These are phyloP conservation scores for Tetragonisca angustula DNA, from an alignment of 2,888 invertebrate species.

Conservation along the genomic window DNA sequence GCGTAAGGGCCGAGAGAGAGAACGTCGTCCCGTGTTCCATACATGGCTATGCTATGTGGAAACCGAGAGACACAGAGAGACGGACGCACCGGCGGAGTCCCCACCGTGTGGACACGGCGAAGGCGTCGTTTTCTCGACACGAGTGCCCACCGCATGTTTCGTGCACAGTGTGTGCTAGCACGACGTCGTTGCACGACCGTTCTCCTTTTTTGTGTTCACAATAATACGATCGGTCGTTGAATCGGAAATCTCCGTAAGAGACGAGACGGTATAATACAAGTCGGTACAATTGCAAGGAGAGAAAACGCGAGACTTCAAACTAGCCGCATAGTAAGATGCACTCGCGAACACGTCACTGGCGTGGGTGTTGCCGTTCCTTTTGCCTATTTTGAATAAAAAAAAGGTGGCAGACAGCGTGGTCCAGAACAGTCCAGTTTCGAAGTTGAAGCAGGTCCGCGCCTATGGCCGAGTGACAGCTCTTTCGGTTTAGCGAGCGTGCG, in stretches of 20 bases:
- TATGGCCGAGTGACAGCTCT: conserved; percentile 55
- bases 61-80: conserved; percentile 78
- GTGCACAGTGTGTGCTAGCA: conserved; percentile 62
- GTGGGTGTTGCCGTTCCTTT: conserved; percentile 52
- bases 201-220: conserved; percentile 26
- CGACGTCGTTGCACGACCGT: conserved; percentile 53
- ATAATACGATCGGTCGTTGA: background rate
- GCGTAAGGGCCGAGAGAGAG: conserved; percentile 75
- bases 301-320: background rate
- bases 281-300: background rate
- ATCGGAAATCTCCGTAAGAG: background rate
- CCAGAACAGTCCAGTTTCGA: conserved; percentile 17
- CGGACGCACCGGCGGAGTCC: conserved; percentile 73
- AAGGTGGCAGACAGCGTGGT: conserved; percentile 11
- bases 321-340: conserved; percentile 41
- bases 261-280: background rate
- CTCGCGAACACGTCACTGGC: conserved; percentile 43
- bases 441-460: conserved; percentile 46
- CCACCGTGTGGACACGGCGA: conserved; percentile 71
- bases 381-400: conserved; percentile 7
- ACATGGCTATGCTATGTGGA: conserved; percentile 84
- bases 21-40: conserved; percentile 82
- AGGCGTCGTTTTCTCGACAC: conserved; percentile 70
- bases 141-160: conserved; percentile 60
- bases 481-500: conserved; percentile 48